phyloP scores from a whole-genome alignment of 2,113 vertebrate species.

The Poecile atricapillus region DNA sequence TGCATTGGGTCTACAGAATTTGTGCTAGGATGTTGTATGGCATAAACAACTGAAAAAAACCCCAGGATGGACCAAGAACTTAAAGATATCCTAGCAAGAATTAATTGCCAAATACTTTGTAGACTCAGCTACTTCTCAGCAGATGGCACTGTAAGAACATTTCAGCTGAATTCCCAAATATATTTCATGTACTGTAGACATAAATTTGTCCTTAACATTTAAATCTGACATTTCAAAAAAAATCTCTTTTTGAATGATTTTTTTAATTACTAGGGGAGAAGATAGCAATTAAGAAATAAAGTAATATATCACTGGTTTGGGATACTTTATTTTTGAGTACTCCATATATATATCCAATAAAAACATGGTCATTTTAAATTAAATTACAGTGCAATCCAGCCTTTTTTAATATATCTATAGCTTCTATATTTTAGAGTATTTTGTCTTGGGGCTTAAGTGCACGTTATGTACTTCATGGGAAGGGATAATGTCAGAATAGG shows the following conservation, averaged over 20 bases:
- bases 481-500: neutral
- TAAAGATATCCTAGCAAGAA: neutral
- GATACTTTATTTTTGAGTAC: neutral
- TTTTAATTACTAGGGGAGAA: neutral
- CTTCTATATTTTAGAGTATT: neutral
- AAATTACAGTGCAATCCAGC: neutral
- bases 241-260: neutral
- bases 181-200: neutral
- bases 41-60: neutral
- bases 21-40: neutral
- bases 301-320: neutral
- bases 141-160: slow-evolving; percentile 50
- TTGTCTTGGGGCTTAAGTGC: neutral
- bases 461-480: neutral
- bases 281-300: neutral
- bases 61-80: neutral
- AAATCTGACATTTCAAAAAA: neutral
- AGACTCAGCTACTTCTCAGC: neutral
- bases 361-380: neutral
- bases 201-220: neutral
- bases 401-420: neutral
- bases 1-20: neutral
- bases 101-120: neutral
- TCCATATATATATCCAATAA: neutral
- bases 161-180: neutral